Percentiles rank a stretch among this genome's conserved stretches.
Conservation (phyloP, 2,797 vertebrate genomes). For the Odontamblyopus rebecca region DNA sequence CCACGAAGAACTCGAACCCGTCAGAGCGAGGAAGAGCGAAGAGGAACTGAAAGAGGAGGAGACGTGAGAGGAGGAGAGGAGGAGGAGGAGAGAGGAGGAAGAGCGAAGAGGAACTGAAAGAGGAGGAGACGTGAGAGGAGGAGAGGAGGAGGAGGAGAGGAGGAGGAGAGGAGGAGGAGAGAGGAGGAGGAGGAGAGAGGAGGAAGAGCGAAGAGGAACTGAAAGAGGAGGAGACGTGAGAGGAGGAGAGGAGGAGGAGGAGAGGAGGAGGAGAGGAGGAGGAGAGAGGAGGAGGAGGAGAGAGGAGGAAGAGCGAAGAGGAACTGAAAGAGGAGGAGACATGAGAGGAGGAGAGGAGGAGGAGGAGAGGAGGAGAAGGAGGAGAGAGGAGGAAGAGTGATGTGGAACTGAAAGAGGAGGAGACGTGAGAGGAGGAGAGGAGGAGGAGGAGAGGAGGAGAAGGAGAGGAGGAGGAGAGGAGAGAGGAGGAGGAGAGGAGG, state of each 20-base stretch:
- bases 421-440: too few species aligned
- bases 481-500: conserved; percentile 82
- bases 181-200: conserved; percentile 74
- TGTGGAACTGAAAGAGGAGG: too few species aligned
- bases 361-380: not conserved
- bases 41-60: conserved; percentile 86
- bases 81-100: not conserved
- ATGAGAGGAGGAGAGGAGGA: conserved; percentile 73
- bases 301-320: not conserved
- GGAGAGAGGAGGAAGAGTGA: not conserved
- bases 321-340: too few species aligned
- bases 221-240: not conserved
- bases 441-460: too few species aligned
- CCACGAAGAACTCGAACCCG: conserved; percentile 95
- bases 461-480: conserved; percentile 76
- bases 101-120: too few species aligned
- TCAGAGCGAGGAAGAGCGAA: conserved; percentile 90
- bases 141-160: too few species aligned
- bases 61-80: not conserved
- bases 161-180: conserved; percentile 78
- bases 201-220: too few species aligned
- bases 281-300: conserved; percentile 47
- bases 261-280: conserved; percentile 83
- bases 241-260: conserved; percentile 21
- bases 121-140: too few species aligned